Evolutionary conservation across 2,797 vertebrate genomes (phyloP), one percentile per base, ranked within the genome.

Genomic region (Mycteria americana): DNA sequence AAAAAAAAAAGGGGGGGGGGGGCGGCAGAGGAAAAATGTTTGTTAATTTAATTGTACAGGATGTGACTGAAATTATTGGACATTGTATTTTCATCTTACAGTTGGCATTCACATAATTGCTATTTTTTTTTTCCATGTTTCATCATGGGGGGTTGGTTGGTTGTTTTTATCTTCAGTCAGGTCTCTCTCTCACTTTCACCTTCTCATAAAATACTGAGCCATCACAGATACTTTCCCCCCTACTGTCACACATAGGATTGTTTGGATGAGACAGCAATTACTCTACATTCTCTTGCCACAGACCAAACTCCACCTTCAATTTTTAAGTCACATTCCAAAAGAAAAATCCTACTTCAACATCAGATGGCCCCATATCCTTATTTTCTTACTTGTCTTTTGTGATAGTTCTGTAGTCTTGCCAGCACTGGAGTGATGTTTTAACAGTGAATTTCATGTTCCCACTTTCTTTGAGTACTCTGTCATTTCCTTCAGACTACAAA

Each of bases 11-110:
- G 15, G 21, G 6, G 21, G 8, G 7, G 18, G 53, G 53, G 18
- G 53, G 30, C n/a, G n/a, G n/a, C n/a, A n/a, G 5, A 1, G 3
- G 5, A 25, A 3, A 63, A 85, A 48, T 10, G 0, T 4, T 27
- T 46, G 22, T 31, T 33, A 53, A 75, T 54, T 86, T 63, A 54
- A 37, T 21, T 33, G 16, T 57, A 53, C 7, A 12, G 9, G 24
- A 54, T 54, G 7, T 27, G 17, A 64, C 11, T 25, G 50, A 83
- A 90, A 18, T 31, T 51, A 18, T 1, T 41, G 16, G 37, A 75
- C 39, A 48, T 15, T 10, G 1, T 45, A 13, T 84, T 93, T 83
- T 72, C 45, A 57, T 3, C 30, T 68, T 56, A 57, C 8, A 77
- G 13, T 41, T 60, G 37, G 7, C 16, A 60, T n/a, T 64, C 35